Evolutionary conservation across 2,888 invertebrate genomes (phyloP).

Genomic region (Antheraea assamensis): DNA sequence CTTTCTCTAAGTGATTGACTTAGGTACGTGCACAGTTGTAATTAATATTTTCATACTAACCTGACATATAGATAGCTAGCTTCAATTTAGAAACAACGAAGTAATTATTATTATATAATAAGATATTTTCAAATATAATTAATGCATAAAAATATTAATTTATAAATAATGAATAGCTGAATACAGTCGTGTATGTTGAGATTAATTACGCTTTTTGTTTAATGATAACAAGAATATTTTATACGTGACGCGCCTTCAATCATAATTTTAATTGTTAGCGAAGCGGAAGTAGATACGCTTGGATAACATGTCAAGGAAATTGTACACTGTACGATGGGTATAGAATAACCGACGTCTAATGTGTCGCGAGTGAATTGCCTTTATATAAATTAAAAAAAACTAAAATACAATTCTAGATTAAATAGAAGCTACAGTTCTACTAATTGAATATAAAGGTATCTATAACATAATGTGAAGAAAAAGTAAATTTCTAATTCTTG

Average conservation of each 20-base stretch:
- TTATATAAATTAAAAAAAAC: neutral
- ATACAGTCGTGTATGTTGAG: neutral
- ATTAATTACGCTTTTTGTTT: slow-evolving; percentile 3
- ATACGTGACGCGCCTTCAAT: neutral
- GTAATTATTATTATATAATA: slow-evolving; percentile 4
- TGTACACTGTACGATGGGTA: slow-evolving; percentile 2
- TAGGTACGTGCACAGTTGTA: no score
- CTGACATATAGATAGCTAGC: neutral
- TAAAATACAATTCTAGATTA: no score
- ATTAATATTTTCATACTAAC: neutral
- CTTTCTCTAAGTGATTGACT: slow-evolving; percentile 8
- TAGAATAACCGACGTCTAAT: slow-evolving; percentile 6
- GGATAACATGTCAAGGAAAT: slow-evolving; percentile 9
- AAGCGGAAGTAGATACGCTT: slow-evolving; percentile 1
- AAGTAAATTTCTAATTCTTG: no score
- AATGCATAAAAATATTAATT: neutral
- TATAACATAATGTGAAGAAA: no score
- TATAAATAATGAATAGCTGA: neutral
- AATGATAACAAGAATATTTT: neutral
- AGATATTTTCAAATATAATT: neutral
- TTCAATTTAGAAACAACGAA: neutral
- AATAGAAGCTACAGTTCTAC: no score
- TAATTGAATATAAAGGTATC: no score
- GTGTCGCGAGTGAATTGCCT: neutral
- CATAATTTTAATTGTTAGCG: slow-evolving; percentile 6